Evolutionary conservation across 1,140 invertebrate species (phyloP).

Genomic region (Drosophila grimshawi): DNA sequence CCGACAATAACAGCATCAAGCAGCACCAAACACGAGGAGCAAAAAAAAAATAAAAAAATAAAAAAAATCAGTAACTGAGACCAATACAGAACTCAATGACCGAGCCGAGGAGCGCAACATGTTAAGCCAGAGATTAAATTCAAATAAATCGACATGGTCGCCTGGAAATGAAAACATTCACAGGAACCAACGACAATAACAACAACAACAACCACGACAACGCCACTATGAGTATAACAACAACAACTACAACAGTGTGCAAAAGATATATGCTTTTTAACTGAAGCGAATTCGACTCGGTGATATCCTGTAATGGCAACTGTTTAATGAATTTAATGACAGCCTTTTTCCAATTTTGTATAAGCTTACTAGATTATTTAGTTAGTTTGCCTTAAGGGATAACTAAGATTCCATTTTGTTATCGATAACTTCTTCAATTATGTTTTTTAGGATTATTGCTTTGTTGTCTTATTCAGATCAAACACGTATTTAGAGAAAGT

Average conservation of each 20-base stretch:
- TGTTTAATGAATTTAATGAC: background rate
- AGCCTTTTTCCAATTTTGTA: too few relatives aligned
- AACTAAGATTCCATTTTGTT: too few relatives aligned
- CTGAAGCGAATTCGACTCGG: background rate
- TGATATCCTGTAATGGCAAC: background rate
- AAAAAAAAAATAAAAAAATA: slow-evolving; percentile 31
- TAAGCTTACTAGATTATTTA: too few relatives aligned
- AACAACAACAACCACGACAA: slow-evolving; percentile 14
- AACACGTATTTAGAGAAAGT: too few relatives aligned
- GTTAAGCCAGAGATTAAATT: slow-evolving; percentile 80
- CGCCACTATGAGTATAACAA: slow-evolving; percentile 45
- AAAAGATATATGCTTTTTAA: slow-evolving; percentile 32
- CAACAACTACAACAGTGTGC: slow-evolving; percentile 47
- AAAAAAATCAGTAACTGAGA: slow-evolving; percentile 34
- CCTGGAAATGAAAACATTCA: slow-evolving; percentile 80
- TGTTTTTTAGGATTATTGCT: too few relatives aligned
- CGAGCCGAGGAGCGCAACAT: slow-evolving; percentile 49
- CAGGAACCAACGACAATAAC: slow-evolving; percentile 63
- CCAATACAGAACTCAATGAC: slow-evolving; percentile 32
- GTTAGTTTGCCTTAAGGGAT: too few relatives aligned
- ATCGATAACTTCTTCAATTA: too few relatives aligned
- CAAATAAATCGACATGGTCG: slow-evolving; percentile 83
- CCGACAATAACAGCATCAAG: background rate
- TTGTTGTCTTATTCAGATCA: too few relatives aligned
- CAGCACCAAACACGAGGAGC: slow-evolving; percentile 42